phyloP scores from a whole-genome alignment of 2,797 vertebrate species.

The Syngnathus rostellatus region DNA sequence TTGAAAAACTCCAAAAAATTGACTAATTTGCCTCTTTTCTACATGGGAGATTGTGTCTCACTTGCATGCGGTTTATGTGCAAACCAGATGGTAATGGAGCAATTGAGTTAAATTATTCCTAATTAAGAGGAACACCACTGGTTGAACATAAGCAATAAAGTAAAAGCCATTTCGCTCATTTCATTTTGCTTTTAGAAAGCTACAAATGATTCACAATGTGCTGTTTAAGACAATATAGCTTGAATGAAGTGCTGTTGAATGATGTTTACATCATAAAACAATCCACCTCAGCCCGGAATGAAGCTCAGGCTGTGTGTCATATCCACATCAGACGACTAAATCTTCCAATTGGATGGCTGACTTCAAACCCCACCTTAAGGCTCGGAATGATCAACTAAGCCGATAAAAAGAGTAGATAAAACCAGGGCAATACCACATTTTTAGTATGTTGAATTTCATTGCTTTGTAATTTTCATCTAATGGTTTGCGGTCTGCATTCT shows the following conservation, averaged over 20 bases:
- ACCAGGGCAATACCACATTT: background rate
- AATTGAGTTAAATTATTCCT: constrained; percentile 54
- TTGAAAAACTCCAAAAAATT: constrained; percentile 17
- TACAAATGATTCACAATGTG: background rate
- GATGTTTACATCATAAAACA: background rate
- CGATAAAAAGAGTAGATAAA: background rate
- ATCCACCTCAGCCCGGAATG: background rate
- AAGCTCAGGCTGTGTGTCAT: background rate
- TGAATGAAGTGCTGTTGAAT: background rate
- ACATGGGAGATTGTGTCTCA: constrained; percentile 40
- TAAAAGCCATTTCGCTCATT: constrained; percentile 8
- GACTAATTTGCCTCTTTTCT: constrained; percentile 38
- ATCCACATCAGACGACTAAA: background rate
- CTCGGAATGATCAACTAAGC: background rate
- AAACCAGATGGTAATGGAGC: constrained; percentile 59
- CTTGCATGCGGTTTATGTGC: constrained; percentile 48
- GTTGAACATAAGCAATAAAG: constrained; percentile 34
- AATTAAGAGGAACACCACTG: constrained; percentile 47
- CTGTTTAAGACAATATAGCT: background rate
- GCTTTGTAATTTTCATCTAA: background rate
- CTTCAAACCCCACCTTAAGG: background rate
- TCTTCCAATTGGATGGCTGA: background rate
- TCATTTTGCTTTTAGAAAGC: constrained; percentile 16
- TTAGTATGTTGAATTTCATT: constrained; percentile 1
- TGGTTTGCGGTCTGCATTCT: background rate